A percentile compares a stretch with the other conserved stretches of the same genome.
Conservation (phyloP, 2,888 invertebrate genomes). For the Eurytoma californica region DNA sequence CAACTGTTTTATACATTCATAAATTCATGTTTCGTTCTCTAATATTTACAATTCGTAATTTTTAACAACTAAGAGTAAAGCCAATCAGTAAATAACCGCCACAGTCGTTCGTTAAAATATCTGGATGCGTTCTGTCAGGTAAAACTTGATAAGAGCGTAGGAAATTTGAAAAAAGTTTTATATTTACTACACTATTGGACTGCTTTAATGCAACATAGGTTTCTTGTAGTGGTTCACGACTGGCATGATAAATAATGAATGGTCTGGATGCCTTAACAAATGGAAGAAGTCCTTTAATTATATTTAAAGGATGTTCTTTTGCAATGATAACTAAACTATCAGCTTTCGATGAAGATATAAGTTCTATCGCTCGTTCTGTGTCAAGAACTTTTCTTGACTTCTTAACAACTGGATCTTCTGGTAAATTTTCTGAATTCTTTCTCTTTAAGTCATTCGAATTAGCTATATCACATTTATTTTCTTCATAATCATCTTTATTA, state of each 20-base stretch:
- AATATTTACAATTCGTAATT: constrained; percentile 42
- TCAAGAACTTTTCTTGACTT: constrained; percentile 83
- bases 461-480: constrained; percentile 64
- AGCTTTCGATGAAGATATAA: constrained; percentile 79
- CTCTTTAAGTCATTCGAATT: constrained; percentile 60
- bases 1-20: neutral
- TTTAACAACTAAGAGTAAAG: constrained; percentile 37
- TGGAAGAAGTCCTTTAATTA: constrained; percentile 84
- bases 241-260: constrained; percentile 88
- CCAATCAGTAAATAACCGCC: constrained; percentile 94
- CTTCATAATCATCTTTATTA: constrained; percentile 70
- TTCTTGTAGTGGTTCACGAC: constrained; percentile 90
- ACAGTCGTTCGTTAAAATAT: constrained; percentile 90
- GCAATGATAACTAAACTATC: constrained; percentile 87
- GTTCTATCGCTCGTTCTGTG: constrained; percentile 80
- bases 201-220: constrained; percentile 87
- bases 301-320: constrained; percentile 90
- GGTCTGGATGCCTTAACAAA: constrained; percentile 89
- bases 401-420: constrained; percentile 66
- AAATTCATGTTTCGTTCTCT: neutral
- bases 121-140: constrained; percentile 94
- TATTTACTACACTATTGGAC: constrained; percentile 82
- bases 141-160: constrained; percentile 92
- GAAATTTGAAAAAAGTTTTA: constrained; percentile 91
- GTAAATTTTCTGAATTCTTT: constrained; percentile 64